These are phyloP conservation scores for Ylistrum balloti DNA, from an alignment of 1,140 invertebrate species.

Conservation along the genomic window DNA sequence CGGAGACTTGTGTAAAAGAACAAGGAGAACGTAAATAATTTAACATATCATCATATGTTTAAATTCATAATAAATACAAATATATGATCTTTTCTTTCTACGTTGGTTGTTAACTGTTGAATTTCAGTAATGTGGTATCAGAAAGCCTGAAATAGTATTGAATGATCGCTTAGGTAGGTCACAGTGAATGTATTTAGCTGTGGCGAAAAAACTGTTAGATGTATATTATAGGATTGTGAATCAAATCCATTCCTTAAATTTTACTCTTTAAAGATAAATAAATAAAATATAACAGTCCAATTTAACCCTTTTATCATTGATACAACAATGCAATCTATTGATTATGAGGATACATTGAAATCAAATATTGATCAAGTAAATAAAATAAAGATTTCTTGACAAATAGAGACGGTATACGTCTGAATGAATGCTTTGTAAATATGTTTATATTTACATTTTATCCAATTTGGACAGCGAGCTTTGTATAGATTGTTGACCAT, in stretches of 20 bases:
- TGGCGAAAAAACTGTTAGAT: background rate
- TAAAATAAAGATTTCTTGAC: background rate
- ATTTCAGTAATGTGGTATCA: background rate
- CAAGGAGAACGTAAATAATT: too few relatives aligned
- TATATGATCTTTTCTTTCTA: too few relatives aligned
- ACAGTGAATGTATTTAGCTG: background rate
- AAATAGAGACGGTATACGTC: background rate
- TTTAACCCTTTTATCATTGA: background rate
- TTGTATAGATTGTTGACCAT: background rate
- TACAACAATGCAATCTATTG: background rate
- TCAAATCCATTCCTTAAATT: background rate
- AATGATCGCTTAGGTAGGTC: background rate
- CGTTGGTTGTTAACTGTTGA: too few relatives aligned
- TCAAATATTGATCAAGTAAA: slow-evolving; percentile 7
- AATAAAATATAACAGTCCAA: background rate
- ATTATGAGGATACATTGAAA: background rate
- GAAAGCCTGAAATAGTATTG: background rate
- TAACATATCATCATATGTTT: too few relatives aligned
- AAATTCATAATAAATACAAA: too few relatives aligned
- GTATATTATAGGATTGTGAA: background rate
- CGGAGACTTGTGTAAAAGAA: too few relatives aligned
- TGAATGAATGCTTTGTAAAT: background rate
- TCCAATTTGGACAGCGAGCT: background rate
- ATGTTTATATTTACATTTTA: background rate
- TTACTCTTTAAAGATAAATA: background rate